phyloP scores from a whole-genome alignment of 2,888 invertebrate species.

The Morinoia aosen region DNA sequence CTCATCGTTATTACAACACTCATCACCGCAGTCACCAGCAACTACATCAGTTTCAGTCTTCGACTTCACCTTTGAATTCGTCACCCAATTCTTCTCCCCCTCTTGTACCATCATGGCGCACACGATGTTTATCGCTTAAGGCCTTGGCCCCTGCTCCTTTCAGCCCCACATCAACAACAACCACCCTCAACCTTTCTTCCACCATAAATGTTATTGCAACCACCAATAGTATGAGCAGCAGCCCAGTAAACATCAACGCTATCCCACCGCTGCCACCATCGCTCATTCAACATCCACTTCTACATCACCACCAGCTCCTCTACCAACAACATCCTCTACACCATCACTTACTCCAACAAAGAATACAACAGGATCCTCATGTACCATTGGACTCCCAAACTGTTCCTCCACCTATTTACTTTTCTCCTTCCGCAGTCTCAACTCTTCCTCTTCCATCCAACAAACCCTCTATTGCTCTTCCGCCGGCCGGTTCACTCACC shows the following conservation, averaged over 20 bases:
- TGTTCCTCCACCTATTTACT: background rate
- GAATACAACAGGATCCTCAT: background rate
- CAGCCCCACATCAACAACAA: background rate
- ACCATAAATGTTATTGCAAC: background rate
- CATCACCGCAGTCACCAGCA: constrained; percentile 43
- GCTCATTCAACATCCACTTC: background rate
- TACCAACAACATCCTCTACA: constrained; percentile 41
- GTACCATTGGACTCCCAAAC: background rate
- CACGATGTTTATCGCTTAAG: constrained; percentile 25
- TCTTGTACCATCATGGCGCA: background rate
- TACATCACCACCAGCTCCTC: constrained; percentile 14
- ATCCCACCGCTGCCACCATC: background rate
- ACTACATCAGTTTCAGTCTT: constrained; percentile 23
- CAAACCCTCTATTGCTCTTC: constrained; percentile 4
- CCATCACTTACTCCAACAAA: constrained; percentile 10
- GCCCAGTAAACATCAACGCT: background rate
- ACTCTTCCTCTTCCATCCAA: background rate
- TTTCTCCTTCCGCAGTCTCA: background rate
- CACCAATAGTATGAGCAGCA: background rate
- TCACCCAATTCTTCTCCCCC: constrained; percentile 8
- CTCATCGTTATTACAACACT: background rate
- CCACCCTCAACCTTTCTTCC: background rate
- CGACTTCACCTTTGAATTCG: constrained; percentile 22
- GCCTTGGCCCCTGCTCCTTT: background rate
- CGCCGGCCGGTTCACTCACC: background rate